Conservation (phyloP, 2,113 vertebrate species). For the Gymnobelideus leadbeateri region DNA sequence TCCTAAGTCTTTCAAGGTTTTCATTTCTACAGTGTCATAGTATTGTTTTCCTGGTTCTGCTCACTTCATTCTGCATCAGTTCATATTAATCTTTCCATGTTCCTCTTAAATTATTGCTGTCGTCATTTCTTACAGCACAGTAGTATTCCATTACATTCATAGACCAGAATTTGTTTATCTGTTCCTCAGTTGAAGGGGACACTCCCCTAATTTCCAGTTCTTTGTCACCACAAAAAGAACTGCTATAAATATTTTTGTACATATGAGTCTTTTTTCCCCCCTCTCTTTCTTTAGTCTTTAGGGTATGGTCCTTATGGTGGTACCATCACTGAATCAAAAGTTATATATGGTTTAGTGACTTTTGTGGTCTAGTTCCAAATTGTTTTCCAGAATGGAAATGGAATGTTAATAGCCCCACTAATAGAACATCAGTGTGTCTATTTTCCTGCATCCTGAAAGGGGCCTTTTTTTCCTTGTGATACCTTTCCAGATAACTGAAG, state of each 20-base stretch:
- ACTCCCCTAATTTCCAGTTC: background rate
- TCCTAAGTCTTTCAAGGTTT: background rate
- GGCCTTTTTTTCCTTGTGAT: too few species aligned
- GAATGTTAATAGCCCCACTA: too few species aligned
- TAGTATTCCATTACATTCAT: background rate
- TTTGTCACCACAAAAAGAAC: background rate
- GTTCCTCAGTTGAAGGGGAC: too few species aligned
- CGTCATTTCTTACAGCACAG: background rate
- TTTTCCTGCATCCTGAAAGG: too few species aligned
- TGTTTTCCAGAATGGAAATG: too few species aligned
- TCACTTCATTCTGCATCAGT: background rate
- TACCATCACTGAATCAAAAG: background rate
- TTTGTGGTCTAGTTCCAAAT: too few species aligned
- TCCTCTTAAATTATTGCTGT: background rate
- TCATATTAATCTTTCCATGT: background rate
- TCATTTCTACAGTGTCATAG: background rate
- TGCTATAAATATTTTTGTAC: background rate
- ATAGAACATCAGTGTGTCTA: too few species aligned
- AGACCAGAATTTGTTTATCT: background rate
- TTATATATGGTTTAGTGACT: too few species aligned
- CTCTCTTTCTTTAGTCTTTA: background rate
- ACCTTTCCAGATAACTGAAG: too few species aligned
- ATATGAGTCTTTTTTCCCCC: background rate
- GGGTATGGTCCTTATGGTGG: background rate
- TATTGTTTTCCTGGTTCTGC: background rate